Evolutionary conservation across 2,113 vertebrate species (phyloP).

Genomic region (Phainopepla nitens): DNA sequence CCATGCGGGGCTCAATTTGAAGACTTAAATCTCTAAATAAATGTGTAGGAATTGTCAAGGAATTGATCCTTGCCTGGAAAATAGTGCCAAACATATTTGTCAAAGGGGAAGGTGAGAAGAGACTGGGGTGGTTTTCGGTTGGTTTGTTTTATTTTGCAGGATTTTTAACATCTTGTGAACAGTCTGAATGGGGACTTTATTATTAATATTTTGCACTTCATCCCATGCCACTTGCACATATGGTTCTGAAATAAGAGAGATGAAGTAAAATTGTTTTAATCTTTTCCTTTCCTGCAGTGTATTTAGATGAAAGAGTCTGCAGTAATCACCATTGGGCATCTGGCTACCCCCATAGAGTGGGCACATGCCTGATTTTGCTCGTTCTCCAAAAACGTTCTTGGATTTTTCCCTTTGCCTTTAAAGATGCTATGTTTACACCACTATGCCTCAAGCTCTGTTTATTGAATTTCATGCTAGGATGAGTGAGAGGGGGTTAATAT

Average conservation of each 20-base stretch:
- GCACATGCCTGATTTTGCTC: background rate
- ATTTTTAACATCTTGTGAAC: background rate
- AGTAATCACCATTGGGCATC: background rate
- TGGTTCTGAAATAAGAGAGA: constrained; percentile 8
- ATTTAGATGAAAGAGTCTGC: background rate
- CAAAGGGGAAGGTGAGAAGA: constrained; percentile 40
- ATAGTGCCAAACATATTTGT: constrained; percentile 35
- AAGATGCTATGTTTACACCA: background rate
- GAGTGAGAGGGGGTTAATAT: background rate
- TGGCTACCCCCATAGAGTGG: background rate
- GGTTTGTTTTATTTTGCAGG: background rate
- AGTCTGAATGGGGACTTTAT: background rate
- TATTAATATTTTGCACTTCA: background rate
- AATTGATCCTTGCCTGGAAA: constrained; percentile 54
- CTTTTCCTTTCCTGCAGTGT: background rate
- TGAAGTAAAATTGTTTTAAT: background rate
- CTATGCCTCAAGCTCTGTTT: background rate
- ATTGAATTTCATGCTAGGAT: constrained; percentile 12
- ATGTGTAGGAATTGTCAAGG: constrained; percentile 16
- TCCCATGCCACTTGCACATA: background rate
- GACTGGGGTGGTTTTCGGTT: background rate
- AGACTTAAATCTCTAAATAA: constrained; percentile 51
- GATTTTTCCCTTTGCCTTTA: background rate
- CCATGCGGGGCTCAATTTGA: background rate
- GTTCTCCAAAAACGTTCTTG: background rate